These are phyloP conservation scores for Tetrapedia diversipes DNA, from an alignment of 2,888 invertebrate genomes.

Conservation along the genomic window DNA sequence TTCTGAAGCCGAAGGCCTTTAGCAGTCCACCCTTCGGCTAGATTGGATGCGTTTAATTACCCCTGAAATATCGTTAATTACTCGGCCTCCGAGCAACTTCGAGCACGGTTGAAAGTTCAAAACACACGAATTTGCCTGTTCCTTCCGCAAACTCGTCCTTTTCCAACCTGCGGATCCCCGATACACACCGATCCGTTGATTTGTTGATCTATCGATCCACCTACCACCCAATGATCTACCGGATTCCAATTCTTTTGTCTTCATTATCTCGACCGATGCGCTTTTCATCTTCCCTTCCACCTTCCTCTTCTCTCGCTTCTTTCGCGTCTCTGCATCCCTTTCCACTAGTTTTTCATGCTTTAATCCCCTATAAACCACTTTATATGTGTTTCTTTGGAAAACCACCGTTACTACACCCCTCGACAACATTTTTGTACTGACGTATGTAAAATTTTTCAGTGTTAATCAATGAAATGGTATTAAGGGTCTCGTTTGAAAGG, in stretches of 20 bases:
- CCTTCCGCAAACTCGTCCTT: constrained; percentile 53
- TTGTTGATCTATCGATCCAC: constrained; percentile 51
- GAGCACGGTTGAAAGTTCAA: constrained; percentile 54
- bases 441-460: no score
- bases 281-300: constrained; percentile 46
- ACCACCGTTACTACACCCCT: constrained; percentile 29
- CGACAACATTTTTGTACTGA: no score
- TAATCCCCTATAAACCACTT: constrained; percentile 59
- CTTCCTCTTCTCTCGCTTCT: constrained; percentile 49
- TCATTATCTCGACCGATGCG: constrained; percentile 54
- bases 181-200: constrained; percentile 51
- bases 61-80: constrained; percentile 82
- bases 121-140: constrained; percentile 57
- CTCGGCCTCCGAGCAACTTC: constrained; percentile 64
- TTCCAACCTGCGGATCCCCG: constrained; percentile 44
- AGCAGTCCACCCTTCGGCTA: constrained; percentile 65
- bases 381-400: constrained; percentile 23
- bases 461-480: no score
- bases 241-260: constrained; percentile 43
- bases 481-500: no score
- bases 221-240: constrained; percentile 47
- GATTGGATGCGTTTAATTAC: constrained; percentile 81
- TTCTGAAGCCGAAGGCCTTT: constrained; percentile 73
- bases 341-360: constrained; percentile 39
- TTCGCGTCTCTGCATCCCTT: constrained; percentile 59